Percentiles rank a stretch among this genome's conserved stretches.
Conservation (phyloP, 1,140 invertebrate species). For the Aphis craccivora region DNA sequence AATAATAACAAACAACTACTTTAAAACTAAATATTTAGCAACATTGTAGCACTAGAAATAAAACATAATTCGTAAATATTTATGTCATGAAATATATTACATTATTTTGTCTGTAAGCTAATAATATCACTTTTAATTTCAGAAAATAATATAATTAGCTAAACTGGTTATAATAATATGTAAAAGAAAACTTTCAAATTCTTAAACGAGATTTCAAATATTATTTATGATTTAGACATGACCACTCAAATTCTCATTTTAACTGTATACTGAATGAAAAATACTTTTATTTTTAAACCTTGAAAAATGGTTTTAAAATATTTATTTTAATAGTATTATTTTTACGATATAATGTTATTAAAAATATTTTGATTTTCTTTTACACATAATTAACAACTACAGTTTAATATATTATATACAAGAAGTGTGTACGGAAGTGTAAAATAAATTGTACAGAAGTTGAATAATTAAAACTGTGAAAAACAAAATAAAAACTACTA, state of each 20-base stretch:
- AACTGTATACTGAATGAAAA: too few species aligned
- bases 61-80: neutral
- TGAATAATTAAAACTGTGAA: neutral
- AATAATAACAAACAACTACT: neutral
- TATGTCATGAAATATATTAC: neutral
- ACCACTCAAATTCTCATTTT: neutral
- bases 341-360: neutral
- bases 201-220: neutral
- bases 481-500: neutral
- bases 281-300: neutral
- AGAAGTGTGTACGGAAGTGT: neutral
- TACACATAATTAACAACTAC: neutral
- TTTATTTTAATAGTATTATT: neutral
- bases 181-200: neutral
- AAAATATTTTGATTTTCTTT: neutral
- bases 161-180: neutral
- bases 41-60: neutral
- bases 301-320: neutral
- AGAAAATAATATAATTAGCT: neutral
- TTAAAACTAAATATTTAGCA: neutral
- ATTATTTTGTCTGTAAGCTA: neutral
- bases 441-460: neutral
- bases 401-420: neutral
- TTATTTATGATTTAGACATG: neutral
- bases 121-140: neutral